Percentiles rank a stretch among this genome's conserved stretches.
phyloP scores from a whole-genome alignment of 2,113 vertebrate genomes.

The Sander vitreus region DNA sequence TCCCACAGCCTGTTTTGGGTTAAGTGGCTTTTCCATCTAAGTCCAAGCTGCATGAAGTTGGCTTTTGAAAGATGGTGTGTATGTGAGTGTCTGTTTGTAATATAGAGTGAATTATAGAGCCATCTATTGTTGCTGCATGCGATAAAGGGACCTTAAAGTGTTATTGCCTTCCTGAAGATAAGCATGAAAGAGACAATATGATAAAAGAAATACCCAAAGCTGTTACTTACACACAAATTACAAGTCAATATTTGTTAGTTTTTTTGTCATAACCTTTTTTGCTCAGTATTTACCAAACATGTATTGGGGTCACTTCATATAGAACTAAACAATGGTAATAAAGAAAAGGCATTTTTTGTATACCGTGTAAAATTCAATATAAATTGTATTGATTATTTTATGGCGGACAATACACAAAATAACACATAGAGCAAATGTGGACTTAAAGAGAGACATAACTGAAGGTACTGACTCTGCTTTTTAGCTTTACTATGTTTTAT shows the following conservation, averaged over 20 bases:
- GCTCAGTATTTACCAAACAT: conserved; percentile 18
- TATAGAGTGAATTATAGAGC: conserved; percentile 32
- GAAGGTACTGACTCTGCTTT: not conserved
- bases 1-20: conserved; percentile 60
- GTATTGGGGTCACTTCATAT: conserved; percentile 1
- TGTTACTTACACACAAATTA: conserved; percentile 8
- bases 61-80: conserved; percentile 27
- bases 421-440: not conserved
- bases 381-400: not conserved
- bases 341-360: not conserved
- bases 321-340: not conserved
- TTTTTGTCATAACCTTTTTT: not conserved
- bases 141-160: conserved; percentile 18
- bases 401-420: not conserved
- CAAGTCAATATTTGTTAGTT: conserved; percentile 27
- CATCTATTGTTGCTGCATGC: conserved; percentile 18
- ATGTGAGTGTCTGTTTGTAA: conserved; percentile 33
- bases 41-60: conserved; percentile 43
- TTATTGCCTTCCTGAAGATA: conserved; percentile 15
- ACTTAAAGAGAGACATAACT: not conserved
- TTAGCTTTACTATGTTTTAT: not conserved
- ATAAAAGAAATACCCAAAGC: not conserved
- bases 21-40: conserved; percentile 55
- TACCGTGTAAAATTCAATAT: not conserved
- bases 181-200: not conserved